Evolutionary conservation across 2,797 vertebrate species (phyloP).

Genomic region (Pogoniulus pusillus): DNA sequence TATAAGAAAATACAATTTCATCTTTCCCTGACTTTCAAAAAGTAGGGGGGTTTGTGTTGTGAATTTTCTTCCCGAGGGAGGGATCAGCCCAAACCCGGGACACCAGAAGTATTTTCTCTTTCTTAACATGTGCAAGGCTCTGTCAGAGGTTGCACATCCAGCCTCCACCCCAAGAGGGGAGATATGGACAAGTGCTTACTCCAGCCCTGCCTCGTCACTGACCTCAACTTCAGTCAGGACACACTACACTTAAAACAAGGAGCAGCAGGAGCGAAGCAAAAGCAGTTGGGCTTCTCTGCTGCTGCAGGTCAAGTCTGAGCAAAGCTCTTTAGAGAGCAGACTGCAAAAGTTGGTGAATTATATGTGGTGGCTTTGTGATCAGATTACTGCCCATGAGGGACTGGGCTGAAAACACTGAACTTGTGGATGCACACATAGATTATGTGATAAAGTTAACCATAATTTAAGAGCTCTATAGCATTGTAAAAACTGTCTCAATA

Average conservation of each 20-base stretch:
- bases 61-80: too few species aligned
- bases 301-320: neutral
- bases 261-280: neutral
- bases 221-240: neutral
- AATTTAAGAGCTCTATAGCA: slow-evolving; percentile 11
- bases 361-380: neutral
- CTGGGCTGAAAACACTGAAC: neutral
- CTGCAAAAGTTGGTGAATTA: slow-evolving; percentile 16
- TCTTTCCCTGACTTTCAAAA: too few species aligned
- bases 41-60: too few species aligned
- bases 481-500: neutral
- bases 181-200: neutral
- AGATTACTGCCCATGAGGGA: neutral
- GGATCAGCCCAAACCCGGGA: too few species aligned
- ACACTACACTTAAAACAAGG: neutral
- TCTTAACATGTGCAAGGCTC: neutral
- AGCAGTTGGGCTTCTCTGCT: neutral
- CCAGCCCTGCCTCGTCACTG: neutral
- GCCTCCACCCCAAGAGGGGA: neutral
- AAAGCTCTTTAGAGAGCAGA: neutral
- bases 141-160: neutral
- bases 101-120: neutral
- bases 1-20: too few species aligned
- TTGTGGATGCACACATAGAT: neutral
- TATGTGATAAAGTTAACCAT: slow-evolving; percentile 14